Conservation (phyloP, 2,797 vertebrate genomes). For the Catostomus latipinnis region DNA sequence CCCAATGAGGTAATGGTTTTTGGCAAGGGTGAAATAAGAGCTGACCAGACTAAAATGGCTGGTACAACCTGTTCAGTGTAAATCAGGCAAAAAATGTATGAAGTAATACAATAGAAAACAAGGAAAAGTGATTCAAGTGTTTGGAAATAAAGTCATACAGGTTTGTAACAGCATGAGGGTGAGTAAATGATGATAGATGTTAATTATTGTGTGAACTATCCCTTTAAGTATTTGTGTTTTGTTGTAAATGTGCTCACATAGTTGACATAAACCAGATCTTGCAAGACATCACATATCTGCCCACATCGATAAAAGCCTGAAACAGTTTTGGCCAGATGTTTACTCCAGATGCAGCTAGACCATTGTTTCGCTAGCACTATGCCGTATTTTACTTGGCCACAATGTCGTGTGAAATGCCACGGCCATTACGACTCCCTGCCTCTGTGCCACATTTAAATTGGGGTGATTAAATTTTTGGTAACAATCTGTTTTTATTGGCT, state of each 20-base stretch:
- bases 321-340: slow-evolving; percentile 49
- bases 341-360: slow-evolving; percentile 28
- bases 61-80: slow-evolving; percentile 14
- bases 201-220: too few species aligned
- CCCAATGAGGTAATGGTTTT: slow-evolving; percentile 61
- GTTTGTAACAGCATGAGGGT: too few species aligned
- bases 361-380: not conserved
- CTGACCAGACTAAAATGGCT: slow-evolving; percentile 2
- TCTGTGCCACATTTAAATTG: slow-evolving; percentile 17
- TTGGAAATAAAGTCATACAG: too few species aligned
- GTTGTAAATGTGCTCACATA: not conserved
- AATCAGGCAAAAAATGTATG: not conserved
- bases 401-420: slow-evolving; percentile 18
- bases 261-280: slow-evolving; percentile 37
- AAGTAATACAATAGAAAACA: slow-evolving; percentile 12
- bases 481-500: slow-evolving; percentile 38
- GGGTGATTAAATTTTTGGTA: slow-evolving; percentile 40
- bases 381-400: slow-evolving; percentile 38
- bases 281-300: slow-evolving; percentile 20
- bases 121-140: not conserved
- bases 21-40: slow-evolving; percentile 36
- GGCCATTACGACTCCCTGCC: slow-evolving; percentile 10
- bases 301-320: slow-evolving; percentile 20
- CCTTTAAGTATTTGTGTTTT: not conserved
- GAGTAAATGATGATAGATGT: too few species aligned